phyloP scores from a whole-genome alignment of 2,888 invertebrate genomes.

The Emmelina monodactyla region DNA sequence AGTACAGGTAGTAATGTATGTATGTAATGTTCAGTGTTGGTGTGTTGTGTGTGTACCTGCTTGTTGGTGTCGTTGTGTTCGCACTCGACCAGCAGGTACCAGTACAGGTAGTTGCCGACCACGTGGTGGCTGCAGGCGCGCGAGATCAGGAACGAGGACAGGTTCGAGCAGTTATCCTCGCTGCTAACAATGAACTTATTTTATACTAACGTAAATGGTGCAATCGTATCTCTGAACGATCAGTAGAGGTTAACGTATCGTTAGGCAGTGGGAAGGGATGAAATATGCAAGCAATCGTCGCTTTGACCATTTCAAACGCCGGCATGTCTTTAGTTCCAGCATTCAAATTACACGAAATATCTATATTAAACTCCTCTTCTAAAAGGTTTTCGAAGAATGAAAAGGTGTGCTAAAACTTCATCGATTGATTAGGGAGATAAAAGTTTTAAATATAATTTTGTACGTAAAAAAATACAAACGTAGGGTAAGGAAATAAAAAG shows the following conservation, averaged over 20 bases:
- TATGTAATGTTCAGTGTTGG: too few species aligned
- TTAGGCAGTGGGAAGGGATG: too few species aligned
- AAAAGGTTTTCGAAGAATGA: too few species aligned
- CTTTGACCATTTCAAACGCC: too few species aligned
- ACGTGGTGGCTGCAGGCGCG: slow-evolving; percentile 89
- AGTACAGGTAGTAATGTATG: slow-evolving; percentile 98
- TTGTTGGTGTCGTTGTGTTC: slow-evolving; percentile 77
- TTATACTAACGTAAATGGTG: not conserved
- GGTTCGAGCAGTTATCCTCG: slow-evolving; percentile 65
- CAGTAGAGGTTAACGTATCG: too few species aligned
- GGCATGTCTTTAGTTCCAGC: too few species aligned
- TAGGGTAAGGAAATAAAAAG: not conserved
- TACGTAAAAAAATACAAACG: not conserved
- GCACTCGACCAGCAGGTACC: slow-evolving; percentile 95
- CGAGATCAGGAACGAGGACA: slow-evolving; percentile 89
- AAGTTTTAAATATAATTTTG: not conserved
- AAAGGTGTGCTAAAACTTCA: too few species aligned
- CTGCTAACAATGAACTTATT: slow-evolving; percentile 11
- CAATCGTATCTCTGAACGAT: too few species aligned
- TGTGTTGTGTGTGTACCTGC: too few species aligned
- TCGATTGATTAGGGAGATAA: not conserved
- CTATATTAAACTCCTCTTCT: too few species aligned
- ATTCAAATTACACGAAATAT: too few species aligned
- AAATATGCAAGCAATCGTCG: too few species aligned
- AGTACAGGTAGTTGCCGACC: slow-evolving; percentile 96